Base-by-base conservation (phyloP, 2,113 vertebrate species). In the Silurus glanis region DNA sequence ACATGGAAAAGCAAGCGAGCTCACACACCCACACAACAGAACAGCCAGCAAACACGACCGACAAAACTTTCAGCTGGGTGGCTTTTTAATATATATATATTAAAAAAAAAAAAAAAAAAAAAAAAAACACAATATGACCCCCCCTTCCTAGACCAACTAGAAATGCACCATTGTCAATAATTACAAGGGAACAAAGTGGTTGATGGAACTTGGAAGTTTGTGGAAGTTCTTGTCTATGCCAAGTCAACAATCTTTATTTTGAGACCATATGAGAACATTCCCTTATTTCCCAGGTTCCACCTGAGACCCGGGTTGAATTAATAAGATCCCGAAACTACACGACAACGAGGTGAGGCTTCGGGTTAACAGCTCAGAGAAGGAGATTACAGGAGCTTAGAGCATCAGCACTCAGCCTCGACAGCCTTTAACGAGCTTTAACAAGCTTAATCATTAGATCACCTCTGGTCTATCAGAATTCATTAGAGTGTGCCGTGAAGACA, bases 381-480 rank as follows among this genome's bases (percentile, higher is more conserved):
- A 45, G 81, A 87, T 86, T 80, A 80, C 21, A 51, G 58, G 78
- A 79, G 83, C 61, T 88, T 85, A 75, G 53, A 45, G 74, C 74
- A 56, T 58, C 74, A 47, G 8, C 10, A 67, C 84, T 71, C 45
- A 47, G 80, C 85, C 85, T 9, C 10, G 80, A 51, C 62, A 21
- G 55, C 84, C 81, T 79, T 37, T 83, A 67, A 76, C 58, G 14
- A 83, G 88, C 74, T 62, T 83, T 83, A 86, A 86, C 81, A 53
- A 88, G 87, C 85, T 62, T 76, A 84, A 89, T 86, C 84, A 55
- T 58, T n/a, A 80, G 74, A 88, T 83, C 80, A 76, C 69, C 84
- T 80, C 66, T 10, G 37, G 72, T 47, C 87, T 37, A 71, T 79
- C 80, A 21, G 80, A 59, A 66, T 85, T 76, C 76, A 85, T 88